Percentiles rank a stretch among this genome's conserved stretches.
Evolutionary conservation across 2,888 invertebrate species (phyloP).

Genomic region (Dioctria rufipes): DNA sequence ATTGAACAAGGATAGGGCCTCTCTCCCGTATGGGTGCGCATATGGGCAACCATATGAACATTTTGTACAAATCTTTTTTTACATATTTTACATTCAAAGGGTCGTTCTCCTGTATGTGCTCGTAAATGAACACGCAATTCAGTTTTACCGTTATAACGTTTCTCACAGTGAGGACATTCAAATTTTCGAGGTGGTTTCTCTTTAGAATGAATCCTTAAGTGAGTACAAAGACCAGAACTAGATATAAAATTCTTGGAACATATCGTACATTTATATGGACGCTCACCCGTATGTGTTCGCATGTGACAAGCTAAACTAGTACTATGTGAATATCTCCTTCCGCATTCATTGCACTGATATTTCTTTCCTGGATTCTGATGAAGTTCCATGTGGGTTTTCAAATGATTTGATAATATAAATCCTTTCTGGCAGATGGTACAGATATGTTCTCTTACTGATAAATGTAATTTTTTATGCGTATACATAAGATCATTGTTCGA

Average conservation of each 20-base stretch:
- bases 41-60: slow-evolving; percentile 55
- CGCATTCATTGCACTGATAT: slow-evolving; percentile 54
- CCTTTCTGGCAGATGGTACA: slow-evolving; percentile 51
- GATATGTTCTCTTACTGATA: slow-evolving; percentile 38
- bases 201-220: slow-evolving; percentile 53
- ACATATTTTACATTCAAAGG: slow-evolving; percentile 54
- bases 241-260: slow-evolving; percentile 52
- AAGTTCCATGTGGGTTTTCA: slow-evolving; percentile 45
- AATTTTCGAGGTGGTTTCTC: slow-evolving; percentile 41
- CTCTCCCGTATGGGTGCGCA: slow-evolving; percentile 56
- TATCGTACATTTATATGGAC: slow-evolving; percentile 45
- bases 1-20: slow-evolving; percentile 54
- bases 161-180: slow-evolving; percentile 50
- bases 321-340: slow-evolving; percentile 47
- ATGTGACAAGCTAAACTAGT: slow-evolving; percentile 52
- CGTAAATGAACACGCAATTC: slow-evolving; percentile 55
- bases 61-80: slow-evolving; percentile 52
- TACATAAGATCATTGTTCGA: slow-evolving; percentile 37
- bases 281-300: slow-evolving; percentile 47
- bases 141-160: slow-evolving; percentile 43
- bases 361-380: slow-evolving; percentile 42
- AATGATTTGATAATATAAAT: slow-evolving; percentile 33
- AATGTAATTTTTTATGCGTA: slow-evolving; percentile 53
- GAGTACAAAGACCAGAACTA: slow-evolving; percentile 48
- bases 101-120: slow-evolving; percentile 56